phyloP scores from a whole-genome alignment of 2,888 invertebrate genomes.

The Boloria selene region DNA sequence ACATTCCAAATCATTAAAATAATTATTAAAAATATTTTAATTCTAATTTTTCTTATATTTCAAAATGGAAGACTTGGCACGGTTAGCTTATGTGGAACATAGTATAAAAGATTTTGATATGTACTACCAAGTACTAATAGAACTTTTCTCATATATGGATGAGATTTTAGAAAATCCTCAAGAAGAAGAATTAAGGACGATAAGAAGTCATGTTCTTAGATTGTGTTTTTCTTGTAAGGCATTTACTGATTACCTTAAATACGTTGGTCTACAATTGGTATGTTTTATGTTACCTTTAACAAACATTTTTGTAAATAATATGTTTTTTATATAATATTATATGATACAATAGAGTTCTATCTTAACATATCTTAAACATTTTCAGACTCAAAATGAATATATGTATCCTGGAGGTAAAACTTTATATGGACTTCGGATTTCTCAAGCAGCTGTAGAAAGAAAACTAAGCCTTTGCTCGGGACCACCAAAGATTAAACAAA shows the following conservation, averaged over 20 bases:
- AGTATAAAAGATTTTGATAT: slow-evolving; percentile 55
- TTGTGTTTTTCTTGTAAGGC: slow-evolving; percentile 52
- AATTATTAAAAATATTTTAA: slow-evolving; percentile 23
- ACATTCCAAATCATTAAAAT: slow-evolving; percentile 33
- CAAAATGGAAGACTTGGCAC: slow-evolving; percentile 74
- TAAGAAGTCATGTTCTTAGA: slow-evolving; percentile 57
- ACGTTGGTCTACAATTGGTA: slow-evolving; percentile 68
- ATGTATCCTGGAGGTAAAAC: slow-evolving; percentile 59
- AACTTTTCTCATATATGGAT: slow-evolving; percentile 59
- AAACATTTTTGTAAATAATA: not conserved
- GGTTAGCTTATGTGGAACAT: slow-evolving; percentile 72
- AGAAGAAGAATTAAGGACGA: slow-evolving; percentile 57
- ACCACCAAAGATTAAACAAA: slow-evolving; percentile 34
- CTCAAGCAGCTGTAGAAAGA: slow-evolving; percentile 64
- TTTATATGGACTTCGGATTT: slow-evolving; percentile 60
- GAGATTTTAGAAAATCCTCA: slow-evolving; percentile 70
- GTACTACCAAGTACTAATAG: slow-evolving; percentile 61
- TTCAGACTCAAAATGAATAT: slow-evolving; percentile 53
- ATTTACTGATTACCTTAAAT: slow-evolving; percentile 66
- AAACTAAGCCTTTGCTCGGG: slow-evolving; percentile 68
- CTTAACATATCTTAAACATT: slow-evolving; percentile 40
- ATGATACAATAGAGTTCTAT: not conserved
- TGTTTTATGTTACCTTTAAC: slow-evolving; percentile 37
- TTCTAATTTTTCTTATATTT: too few species aligned
- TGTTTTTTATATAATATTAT: not conserved